Base-by-base conservation (phyloP, 2,888 invertebrate species). In the Eutolmus rufibarbis region DNA sequence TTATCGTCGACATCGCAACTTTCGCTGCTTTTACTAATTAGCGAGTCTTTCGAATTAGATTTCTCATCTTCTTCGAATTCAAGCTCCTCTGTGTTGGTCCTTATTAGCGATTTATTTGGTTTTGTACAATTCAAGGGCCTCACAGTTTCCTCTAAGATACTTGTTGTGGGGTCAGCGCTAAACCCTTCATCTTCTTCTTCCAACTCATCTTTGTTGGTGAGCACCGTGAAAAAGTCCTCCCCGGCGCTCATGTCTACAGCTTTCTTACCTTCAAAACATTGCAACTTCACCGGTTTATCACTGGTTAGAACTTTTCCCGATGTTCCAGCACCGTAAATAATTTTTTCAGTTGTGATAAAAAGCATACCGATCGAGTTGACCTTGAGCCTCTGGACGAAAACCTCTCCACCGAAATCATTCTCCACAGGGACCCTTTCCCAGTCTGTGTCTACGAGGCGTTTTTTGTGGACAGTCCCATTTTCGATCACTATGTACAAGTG, bases 201-300 rank as follows among this genome's bases (percentile, higher is more conserved):
- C 14, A 94, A 94, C 91, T 94, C 94, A 91, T 95, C 95, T 89
- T 95, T 94, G 43, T 14, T 79, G n/a, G 95, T 94, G 90, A 96
- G 94, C 81, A 95, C 95, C 90, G 96, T 95, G 91, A 95, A 97
- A 94, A 95, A 97, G 90, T 96, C 95, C 88, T 94, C 94, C 7
- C 97, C 97, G 87, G 97, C 95, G 9, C 95, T 95, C 76, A 96
- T 94, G 91, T 95, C 95, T 82, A 95, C 94, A 31, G 97, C 94
- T 88, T 94, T 94, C 89, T 95, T 93, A 8, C 95, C 95, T 90
- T 95, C 95, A 90, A 96, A 96, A 92, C 95, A 96, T 88, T 93
- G 93, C 79, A 96, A 94, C 92, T 94, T 95, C 89, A 94, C 95
- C 89, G 96, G 95, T 90, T 93, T 94, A 89, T 91, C 91, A 84